Percentiles rank a stretch among this genome's conserved stretches.
Evolutionary conservation across 2,113 vertebrate species (phyloP).

Genomic region (Mustelus asterias): DNA sequence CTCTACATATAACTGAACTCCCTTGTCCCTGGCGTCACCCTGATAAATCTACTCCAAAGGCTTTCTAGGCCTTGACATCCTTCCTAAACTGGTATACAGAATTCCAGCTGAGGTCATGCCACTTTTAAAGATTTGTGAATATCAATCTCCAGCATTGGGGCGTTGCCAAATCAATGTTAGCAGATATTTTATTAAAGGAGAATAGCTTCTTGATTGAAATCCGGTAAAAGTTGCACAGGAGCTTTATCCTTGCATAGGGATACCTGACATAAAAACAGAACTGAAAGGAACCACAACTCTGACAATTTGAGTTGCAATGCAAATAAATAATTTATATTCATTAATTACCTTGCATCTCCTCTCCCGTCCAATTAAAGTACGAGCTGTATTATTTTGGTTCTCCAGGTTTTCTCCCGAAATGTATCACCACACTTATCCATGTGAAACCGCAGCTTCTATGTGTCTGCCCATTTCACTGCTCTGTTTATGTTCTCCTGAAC

Average conservation of each 20-base stretch:
- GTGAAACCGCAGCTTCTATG: not conserved
- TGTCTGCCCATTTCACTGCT: not conserved
- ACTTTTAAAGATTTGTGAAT: not conserved
- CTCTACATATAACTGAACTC: too few relatives aligned
- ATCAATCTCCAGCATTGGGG: not conserved
- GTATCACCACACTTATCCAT: not conserved
- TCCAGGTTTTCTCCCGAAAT: not conserved
- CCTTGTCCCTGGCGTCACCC: too few relatives aligned
- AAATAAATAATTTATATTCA: not conserved
- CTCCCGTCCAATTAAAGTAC: not conserved
- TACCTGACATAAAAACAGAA: not conserved
- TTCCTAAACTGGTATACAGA: too few relatives aligned
- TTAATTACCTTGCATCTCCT: not conserved
- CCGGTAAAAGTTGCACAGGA: not conserved
- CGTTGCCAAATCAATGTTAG: not conserved
- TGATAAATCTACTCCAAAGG: too few relatives aligned
- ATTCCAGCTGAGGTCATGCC: not conserved
- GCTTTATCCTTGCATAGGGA: not conserved
- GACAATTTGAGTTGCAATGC: not conserved
- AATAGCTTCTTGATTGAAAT: not conserved
- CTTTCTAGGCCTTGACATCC: too few relatives aligned
- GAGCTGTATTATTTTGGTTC: not conserved
- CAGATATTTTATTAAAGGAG: not conserved
- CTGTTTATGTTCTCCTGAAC: not conserved
- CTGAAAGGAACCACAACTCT: not conserved